A percentile compares a stretch with the other conserved stretches of the same genome.
Evolutionary conservation across 2,113 vertebrate genomes (phyloP).

Genomic region (Danionella cerebrum): DNA sequence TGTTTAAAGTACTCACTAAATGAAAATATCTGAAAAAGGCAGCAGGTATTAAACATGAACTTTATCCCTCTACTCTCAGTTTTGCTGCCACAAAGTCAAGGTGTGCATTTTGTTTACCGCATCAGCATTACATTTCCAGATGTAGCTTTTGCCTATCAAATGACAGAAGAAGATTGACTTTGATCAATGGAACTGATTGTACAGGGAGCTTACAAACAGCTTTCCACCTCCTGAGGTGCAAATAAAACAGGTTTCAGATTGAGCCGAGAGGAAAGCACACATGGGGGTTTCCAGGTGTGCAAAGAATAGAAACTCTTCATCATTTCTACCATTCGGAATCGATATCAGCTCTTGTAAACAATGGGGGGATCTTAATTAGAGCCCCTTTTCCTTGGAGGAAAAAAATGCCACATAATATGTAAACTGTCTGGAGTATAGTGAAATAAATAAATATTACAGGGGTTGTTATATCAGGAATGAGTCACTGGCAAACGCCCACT

Average conservation of each 20-base stretch:
- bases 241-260: slow-evolving; percentile 27
- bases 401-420: background rate
- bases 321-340: background rate
- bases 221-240: slow-evolving; percentile 11
- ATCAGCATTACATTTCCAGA: background rate
- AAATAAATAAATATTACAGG: background rate
- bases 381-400: background rate
- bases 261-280: background rate
- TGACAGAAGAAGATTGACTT: background rate
- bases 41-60: too few species aligned
- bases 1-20: too few species aligned
- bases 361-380: background rate
- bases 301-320: background rate
- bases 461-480: slow-evolving; percentile 24
- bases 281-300: background rate
- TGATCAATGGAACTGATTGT: background rate
- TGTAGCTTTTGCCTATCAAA: slow-evolving; percentile 1
- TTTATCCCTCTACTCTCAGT: too few species aligned
- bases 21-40: too few species aligned
- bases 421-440: background rate
- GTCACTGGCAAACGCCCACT: slow-evolving; percentile 11
- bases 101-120: too few species aligned
- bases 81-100: too few species aligned
- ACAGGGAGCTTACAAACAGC: background rate
- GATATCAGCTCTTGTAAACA: background rate